Conservation (phyloP, 2,113 vertebrate species). For the Cephalopholis sonnerati region DNA sequence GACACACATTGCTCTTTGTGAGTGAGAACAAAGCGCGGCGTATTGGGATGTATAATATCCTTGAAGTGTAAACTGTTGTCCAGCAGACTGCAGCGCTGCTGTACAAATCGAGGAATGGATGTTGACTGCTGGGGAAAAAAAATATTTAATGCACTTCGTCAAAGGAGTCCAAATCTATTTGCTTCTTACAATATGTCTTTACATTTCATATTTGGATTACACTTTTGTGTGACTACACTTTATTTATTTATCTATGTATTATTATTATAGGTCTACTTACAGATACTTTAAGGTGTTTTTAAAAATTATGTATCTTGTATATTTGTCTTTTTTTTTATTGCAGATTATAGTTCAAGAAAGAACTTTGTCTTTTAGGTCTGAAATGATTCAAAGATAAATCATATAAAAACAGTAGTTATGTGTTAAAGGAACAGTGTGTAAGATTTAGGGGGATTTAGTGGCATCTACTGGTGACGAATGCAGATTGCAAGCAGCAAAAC, state of each 20-base stretch:
- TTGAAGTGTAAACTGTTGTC: not conserved
- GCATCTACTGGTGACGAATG: no score
- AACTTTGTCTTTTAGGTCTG: no score
- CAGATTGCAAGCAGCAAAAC: no score
- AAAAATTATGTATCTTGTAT: not conserved
- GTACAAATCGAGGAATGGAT: conserved; percentile 19
- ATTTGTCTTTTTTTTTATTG: no score
- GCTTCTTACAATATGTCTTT: not conserved
- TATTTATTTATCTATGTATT: not conserved
- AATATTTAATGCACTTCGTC: conserved; percentile 1
- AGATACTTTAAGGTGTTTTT: not conserved
- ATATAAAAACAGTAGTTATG: no score
- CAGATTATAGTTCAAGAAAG: not conserved
- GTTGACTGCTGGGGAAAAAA: conserved; percentile 13
- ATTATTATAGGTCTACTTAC: not conserved
- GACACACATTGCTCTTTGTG: conserved; percentile 19
- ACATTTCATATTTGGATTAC: not conserved
- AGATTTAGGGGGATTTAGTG: no score
- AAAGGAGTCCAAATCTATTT: not conserved
- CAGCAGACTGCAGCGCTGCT: not conserved
- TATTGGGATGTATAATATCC: not conserved
- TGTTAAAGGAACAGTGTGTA: no score
- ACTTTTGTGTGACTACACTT: not conserved
- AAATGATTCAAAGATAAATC: no score
- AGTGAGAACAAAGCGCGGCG: conserved; percentile 9